Evolutionary conservation across 2,797 vertebrate species (phyloP).

Genomic region (Atherinosoma microstoma): DNA sequence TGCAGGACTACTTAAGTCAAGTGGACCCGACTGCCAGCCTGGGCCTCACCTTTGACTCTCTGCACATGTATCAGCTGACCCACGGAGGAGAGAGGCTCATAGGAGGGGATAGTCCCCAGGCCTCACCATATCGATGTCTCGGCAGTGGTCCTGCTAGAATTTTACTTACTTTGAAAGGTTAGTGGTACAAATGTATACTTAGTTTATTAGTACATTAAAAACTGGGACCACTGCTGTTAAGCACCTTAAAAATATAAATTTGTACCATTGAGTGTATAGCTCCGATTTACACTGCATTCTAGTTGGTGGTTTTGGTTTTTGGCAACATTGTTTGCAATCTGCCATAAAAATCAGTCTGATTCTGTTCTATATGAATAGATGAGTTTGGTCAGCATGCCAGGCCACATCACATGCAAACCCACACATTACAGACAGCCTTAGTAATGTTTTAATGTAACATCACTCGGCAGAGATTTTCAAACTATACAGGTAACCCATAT

Average conservation of each 20-base stretch:
- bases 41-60: slow-evolving; percentile 91
- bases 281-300: too few species aligned
- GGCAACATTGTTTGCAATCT: too few species aligned
- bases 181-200: background rate
- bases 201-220: background rate
- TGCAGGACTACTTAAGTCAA: slow-evolving; percentile 91
- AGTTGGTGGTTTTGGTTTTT: too few species aligned
- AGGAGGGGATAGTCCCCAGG: slow-evolving; percentile 86
- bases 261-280: background rate
- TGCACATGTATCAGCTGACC: slow-evolving; percentile 90
- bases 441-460: too few species aligned
- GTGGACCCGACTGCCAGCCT: slow-evolving; percentile 93
- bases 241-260: background rate
- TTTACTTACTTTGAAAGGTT: slow-evolving; percentile 89
- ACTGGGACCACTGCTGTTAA: background rate
- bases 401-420: too few species aligned
- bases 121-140: slow-evolving; percentile 83
- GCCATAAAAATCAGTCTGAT: too few species aligned
- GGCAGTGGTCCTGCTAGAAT: slow-evolving; percentile 82
- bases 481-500: background rate
- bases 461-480: too few species aligned
- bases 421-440: background rate
- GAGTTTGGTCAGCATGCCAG: too few species aligned
- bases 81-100: slow-evolving; percentile 87
- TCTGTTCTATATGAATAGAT: too few species aligned